phyloP scores from a whole-genome alignment of 30 jellyfish, hydroid and myxozoan genomes.

The Turritopsis dohrnii region DNA sequence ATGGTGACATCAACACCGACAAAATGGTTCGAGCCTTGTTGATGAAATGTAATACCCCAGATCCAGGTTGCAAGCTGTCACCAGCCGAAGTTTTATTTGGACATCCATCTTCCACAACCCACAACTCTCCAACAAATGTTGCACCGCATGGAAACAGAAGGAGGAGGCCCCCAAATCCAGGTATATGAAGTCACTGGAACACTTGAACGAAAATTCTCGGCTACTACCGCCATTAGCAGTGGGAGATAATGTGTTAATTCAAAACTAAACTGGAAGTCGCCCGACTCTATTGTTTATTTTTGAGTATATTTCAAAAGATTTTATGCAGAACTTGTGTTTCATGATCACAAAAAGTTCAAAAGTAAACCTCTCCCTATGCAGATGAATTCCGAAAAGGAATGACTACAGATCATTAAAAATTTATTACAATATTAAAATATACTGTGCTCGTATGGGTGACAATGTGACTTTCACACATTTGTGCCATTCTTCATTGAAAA shows the following conservation, averaged over 20 bases:
- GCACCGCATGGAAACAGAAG: neutral
- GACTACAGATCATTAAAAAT: too few relatives aligned
- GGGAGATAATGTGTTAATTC: neutral
- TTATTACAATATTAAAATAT: too few relatives aligned
- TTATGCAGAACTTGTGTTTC: too few relatives aligned
- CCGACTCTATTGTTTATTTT: too few relatives aligned
- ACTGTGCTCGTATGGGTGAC: too few relatives aligned
- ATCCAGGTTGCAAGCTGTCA: neutral
- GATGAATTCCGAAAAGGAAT: too few relatives aligned
- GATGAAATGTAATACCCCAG: neutral
- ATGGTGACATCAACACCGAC: neutral
- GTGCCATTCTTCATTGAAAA: too few relatives aligned
- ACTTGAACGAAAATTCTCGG: neutral
- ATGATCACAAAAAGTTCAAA: too few relatives aligned
- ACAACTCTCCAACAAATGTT: neutral
- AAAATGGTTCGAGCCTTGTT: neutral
- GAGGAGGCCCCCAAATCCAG: neutral
- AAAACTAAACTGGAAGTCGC: too few relatives aligned
- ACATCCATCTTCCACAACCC: neutral
- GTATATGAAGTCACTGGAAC: neutral
- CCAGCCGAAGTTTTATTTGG: neutral
- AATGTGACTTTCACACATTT: too few relatives aligned
- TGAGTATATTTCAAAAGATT: too few relatives aligned
- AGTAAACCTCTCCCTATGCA: too few relatives aligned
- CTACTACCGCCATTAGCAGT: neutral